Evolutionary conservation across 2,113 vertebrate species (phyloP).

Genomic region (Pelecanoides urinatrix): DNA sequence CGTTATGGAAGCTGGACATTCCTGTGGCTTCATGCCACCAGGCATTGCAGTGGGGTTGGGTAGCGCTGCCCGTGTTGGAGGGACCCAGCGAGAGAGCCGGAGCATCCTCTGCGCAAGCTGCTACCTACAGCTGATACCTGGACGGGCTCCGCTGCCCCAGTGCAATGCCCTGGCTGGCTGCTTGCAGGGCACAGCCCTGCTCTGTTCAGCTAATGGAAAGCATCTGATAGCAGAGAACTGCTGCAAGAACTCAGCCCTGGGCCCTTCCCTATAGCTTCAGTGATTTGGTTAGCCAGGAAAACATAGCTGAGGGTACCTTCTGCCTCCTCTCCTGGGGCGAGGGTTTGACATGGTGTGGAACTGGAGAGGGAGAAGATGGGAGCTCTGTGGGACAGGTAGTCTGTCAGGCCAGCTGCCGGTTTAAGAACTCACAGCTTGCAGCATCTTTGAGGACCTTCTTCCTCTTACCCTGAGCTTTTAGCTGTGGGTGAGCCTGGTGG

Average conservation of each 20-base stretch:
- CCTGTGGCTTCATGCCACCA: not conserved
- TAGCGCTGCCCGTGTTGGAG: accelerated
- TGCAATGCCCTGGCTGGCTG: not conserved
- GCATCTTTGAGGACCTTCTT: not conserved
- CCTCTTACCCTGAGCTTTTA: not conserved
- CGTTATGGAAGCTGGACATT: not conserved
- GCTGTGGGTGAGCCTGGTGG: not conserved
- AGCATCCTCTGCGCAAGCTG: not conserved
- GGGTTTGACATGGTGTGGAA: not conserved
- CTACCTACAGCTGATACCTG: not conserved
- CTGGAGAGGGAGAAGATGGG: not conserved
- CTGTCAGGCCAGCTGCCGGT: not conserved
- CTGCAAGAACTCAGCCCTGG: not conserved
- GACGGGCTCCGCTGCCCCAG: accelerated
- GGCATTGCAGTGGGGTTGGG: not conserved
- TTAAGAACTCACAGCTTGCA: not conserved
- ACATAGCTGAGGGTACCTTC: not conserved
- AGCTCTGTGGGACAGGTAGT: not conserved
- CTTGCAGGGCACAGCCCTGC: not conserved
- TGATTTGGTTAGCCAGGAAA: not conserved
- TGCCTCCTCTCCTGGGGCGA: not conserved
- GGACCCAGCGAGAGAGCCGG: not conserved
- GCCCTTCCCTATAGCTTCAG: not conserved
- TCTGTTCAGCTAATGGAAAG: not conserved
- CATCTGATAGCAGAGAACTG: not conserved